These are phyloP conservation scores for Vulpes lagopus DNA, from an alignment of 2,113 vertebrate species.

Conservation along the genomic window DNA sequence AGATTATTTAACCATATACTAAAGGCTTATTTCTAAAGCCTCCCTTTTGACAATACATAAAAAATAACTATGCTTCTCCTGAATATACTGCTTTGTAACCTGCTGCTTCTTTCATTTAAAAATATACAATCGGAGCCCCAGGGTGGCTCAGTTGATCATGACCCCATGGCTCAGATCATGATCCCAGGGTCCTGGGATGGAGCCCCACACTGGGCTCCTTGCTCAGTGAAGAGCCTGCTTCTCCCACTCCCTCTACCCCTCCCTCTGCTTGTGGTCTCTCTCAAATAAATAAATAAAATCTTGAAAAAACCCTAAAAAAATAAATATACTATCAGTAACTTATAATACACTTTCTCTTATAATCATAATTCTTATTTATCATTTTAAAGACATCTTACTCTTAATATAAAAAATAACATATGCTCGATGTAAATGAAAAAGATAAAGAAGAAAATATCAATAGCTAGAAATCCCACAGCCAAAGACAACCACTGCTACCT, in stretches of 20 bases:
- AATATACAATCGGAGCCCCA: not conserved
- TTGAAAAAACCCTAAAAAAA: too few relatives aligned
- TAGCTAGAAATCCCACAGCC: not conserved
- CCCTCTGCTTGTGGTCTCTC: too few relatives aligned
- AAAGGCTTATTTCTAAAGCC: not conserved
- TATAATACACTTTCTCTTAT: not conserved
- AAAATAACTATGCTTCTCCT: not conserved
- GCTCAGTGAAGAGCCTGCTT: too few relatives aligned
- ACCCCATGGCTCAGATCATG: too few relatives aligned
- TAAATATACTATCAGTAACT: not conserved
- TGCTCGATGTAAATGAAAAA: not conserved
- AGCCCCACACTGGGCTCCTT: too few relatives aligned
- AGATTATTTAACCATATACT: not conserved
- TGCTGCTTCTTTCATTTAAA: not conserved
- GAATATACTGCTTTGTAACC: not conserved
- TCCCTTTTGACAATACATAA: not conserved
- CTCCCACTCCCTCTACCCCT: too few relatives aligned
- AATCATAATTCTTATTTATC: not conserved
- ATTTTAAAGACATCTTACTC: not conserved
- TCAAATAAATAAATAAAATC: too few relatives aligned
- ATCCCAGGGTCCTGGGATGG: too few relatives aligned
- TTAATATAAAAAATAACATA: conserved; percentile 4
- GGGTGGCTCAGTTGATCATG: too few relatives aligned
- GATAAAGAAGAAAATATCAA: not conserved
- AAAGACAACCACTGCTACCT: not conserved